Conservation (phyloP, 2,797 vertebrate genomes). For the Hapalemur alaotrensis region DNA sequence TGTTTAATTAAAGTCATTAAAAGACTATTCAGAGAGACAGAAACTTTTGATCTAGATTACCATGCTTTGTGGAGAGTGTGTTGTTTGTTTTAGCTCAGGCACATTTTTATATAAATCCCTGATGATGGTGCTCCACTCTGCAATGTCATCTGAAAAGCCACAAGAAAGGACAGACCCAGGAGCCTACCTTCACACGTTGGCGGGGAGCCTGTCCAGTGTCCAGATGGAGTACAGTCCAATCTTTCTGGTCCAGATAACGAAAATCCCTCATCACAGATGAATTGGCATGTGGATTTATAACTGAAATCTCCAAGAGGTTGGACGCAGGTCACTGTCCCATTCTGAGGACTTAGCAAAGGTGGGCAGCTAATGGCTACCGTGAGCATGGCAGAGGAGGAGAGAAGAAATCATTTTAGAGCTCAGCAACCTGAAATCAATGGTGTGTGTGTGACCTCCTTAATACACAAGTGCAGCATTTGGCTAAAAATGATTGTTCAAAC, state of each 20-base stretch:
- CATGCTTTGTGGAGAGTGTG: not conserved
- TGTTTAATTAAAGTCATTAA: not conserved
- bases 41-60: not conserved
- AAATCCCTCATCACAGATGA: slow-evolving; percentile 84
- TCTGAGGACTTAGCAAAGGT: slow-evolving; percentile 68
- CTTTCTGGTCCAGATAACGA: slow-evolving; percentile 75
- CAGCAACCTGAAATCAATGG: not conserved
- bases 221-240: slow-evolving; percentile 78
- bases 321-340: slow-evolving; percentile 81
- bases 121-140: not conserved
- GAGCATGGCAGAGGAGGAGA: not conserved
- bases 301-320: slow-evolving; percentile 75
- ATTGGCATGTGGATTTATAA: slow-evolving; percentile 81
- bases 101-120: not conserved
- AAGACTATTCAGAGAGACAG: not conserved
- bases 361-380: slow-evolving; percentile 81
- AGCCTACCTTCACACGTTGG: slow-evolving; percentile 82
- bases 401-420: not conserved
- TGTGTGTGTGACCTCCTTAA: not conserved
- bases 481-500: not conserved
- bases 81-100: not conserved
- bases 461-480: not conserved
- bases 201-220: slow-evolving; percentile 79
- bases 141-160: not conserved
- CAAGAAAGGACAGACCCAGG: accelerated